Percentiles rank a stretch among this genome's conserved stretches.
These are phyloP conservation scores for Adrianichthys oophorus DNA, from an alignment of 2,797 vertebrate genomes.

Conservation along the genomic window DNA sequence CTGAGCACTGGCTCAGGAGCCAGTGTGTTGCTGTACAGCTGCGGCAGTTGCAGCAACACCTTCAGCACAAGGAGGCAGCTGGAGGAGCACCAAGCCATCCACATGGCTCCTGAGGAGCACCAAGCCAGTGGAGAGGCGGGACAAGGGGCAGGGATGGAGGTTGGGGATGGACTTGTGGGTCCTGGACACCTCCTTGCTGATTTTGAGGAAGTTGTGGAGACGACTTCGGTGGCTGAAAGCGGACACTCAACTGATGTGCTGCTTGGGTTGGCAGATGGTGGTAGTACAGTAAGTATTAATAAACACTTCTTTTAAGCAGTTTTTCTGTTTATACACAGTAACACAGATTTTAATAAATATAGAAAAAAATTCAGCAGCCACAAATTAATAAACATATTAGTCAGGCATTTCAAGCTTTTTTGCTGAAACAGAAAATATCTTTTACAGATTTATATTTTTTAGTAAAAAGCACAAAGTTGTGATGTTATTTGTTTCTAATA, in stretches of 20 bases:
- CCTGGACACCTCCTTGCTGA: conserved; percentile 79
- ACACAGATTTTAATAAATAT: too few relatives aligned
- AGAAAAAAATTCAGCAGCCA: too few relatives aligned
- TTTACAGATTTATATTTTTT: too few relatives aligned
- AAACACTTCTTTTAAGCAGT: neutral
- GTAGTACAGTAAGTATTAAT: conserved; percentile 54
- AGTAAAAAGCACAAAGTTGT: too few relatives aligned
- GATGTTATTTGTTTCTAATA: too few relatives aligned
- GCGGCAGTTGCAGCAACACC: conserved; percentile 85
- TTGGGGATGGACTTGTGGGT: conserved; percentile 75
- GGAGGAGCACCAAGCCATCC: conserved; percentile 83
- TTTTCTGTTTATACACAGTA: too few relatives aligned
- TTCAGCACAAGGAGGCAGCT: conserved; percentile 85
- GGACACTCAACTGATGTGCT: conserved; percentile 75
- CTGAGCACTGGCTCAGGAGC: conserved; percentile 76
- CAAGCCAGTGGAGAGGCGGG: conserved; percentile 41
- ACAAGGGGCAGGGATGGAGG: conserved; percentile 57
- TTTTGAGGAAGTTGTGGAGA: conserved; percentile 85
- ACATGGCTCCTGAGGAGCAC: conserved; percentile 62
- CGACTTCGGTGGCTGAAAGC: conserved; percentile 77
- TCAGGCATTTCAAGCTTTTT: too few relatives aligned
- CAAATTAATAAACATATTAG: too few relatives aligned
- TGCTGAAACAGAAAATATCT: too few relatives aligned
- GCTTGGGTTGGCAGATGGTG: conserved; percentile 69
- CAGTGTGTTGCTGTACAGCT: conserved; percentile 84